Evolutionary conservation across 2,113 vertebrate species (phyloP).

Genomic region (Crotalus tigris): DNA sequence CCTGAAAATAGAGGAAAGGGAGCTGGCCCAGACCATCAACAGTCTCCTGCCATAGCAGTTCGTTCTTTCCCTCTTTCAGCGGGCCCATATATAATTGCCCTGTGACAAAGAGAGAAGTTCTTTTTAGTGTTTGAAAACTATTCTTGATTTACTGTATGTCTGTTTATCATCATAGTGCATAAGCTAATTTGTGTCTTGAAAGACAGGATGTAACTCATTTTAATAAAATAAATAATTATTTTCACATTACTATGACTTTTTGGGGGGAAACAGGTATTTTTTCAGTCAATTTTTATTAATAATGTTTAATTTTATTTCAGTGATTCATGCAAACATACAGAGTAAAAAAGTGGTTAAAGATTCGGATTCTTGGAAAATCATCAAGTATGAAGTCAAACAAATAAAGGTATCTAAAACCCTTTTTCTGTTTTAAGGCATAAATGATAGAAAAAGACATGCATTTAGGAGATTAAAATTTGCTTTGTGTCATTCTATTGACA

Average conservation of each 20-base stretch:
- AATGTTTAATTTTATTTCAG: conserved; percentile 56
- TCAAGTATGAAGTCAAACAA: conserved; percentile 93
- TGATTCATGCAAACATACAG: conserved; percentile 85
- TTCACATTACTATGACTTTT: neutral
- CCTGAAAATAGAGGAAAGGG: no score
- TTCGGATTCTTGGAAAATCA: conserved; percentile 83
- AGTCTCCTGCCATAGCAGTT: neutral
- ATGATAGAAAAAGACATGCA: conserved; percentile 16
- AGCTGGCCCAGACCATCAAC: neutral
- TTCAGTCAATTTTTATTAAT: neutral
- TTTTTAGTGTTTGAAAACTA: neutral
- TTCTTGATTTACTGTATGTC: neutral
- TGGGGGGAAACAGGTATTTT: neutral
- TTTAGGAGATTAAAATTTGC: neutral
- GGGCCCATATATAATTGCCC: neutral
- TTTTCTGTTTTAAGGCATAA: conserved; percentile 47
- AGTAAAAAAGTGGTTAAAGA: conserved; percentile 86
- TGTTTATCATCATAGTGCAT: neutral
- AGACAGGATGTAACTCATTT: neutral
- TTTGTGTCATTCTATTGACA: neutral
- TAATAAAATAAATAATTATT: neutral
- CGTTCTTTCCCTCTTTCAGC: neutral
- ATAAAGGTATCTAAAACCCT: conserved; percentile 84
- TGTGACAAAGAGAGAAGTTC: neutral
- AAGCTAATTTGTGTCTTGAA: neutral